A percentile compares a stretch with the other conserved stretches of the same genome.
Conservation (phyloP, 2,797 vertebrate species). For the Chaunax sp. region DNA sequence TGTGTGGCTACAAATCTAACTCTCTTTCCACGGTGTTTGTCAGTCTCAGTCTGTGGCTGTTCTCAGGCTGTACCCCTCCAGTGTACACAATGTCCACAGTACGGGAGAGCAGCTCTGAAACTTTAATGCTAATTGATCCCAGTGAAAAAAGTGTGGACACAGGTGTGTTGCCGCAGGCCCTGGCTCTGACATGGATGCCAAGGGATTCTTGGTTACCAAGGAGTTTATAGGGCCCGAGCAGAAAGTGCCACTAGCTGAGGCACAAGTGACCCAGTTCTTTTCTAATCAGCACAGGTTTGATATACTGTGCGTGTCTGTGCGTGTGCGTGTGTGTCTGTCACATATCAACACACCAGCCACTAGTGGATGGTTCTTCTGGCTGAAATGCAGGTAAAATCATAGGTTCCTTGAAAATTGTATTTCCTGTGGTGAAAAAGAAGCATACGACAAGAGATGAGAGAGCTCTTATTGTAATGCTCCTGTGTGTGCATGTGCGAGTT, state of each 20-base stretch:
- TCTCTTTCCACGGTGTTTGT: constrained; percentile 50
- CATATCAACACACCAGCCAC: constrained; percentile 3
- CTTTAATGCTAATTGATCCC: constrained; percentile 87
- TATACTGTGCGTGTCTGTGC: constrained; percentile 12
- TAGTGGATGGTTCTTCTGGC: not conserved
- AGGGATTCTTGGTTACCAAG: constrained; percentile 72
- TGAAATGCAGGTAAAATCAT: not conserved
- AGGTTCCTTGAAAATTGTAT: not conserved
- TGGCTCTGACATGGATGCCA: constrained; percentile 69
- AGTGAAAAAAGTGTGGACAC: constrained; percentile 80
- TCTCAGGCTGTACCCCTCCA: constrained; percentile 67
- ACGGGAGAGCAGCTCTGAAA: constrained; percentile 70
- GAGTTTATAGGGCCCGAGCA: constrained; percentile 64
- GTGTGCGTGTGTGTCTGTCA: constrained; percentile 31
- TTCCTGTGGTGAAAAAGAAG: not conserved
- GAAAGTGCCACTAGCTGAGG: constrained; percentile 65
- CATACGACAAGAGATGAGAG: constrained; percentile 8
- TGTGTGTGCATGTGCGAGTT: constrained; percentile 23
- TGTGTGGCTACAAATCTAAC: constrained; percentile 57
- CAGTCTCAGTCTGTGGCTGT: constrained; percentile 59
- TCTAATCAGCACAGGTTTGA: constrained; percentile 73
- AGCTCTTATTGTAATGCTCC: not conserved
- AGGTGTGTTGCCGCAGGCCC: constrained; percentile 82
- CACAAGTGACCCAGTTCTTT: constrained; percentile 77
- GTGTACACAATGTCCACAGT: constrained; percentile 72